Evolutionary conservation across 2,888 invertebrate species (phyloP), one percentile per base, ranked within the genome.

Genomic region (Myathropa florea): DNA sequence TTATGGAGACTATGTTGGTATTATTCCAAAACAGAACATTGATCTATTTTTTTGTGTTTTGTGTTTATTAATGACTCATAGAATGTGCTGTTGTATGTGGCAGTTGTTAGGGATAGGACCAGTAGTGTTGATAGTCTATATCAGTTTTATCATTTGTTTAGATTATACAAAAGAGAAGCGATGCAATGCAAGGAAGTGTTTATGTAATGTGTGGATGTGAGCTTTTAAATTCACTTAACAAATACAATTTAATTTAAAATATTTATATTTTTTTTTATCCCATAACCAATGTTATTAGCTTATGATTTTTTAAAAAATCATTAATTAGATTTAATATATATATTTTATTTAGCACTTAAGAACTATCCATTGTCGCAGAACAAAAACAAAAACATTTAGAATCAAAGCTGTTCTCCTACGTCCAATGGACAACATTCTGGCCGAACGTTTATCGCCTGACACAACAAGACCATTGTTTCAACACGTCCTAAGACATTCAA

Each of bases 221-320:
- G 23, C 57, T 60, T 63, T 76, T 57, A 53, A 2, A 23, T 18
- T 55, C 30, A 65, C 26, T 71, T 61, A 57, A 68, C 23, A 73
- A 53, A 73, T 53, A 18, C 2, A 18, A 18, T n/a, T n/a, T n/a
- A n/a, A 7, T 18, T 12, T 33, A 4, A n/a, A 33, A 10, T 46
- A 18, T 46, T 18, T 18, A 18, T 18, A 7, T 0, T n/a, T n/a
- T 4, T 63, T 76, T 26, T 61, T 61, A 71, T 33, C 84, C 84
- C 84, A 67, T 72, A 77, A 84, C 84, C 84, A 77, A 71, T 77
- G 70, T 80, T 80, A 72, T 80, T 68, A 77, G 68, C 71, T 64
- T 18, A 46, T 39, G 33, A 57, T 63, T 64, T 70, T 18, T 72
- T 39, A n/a, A n/a, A n/a, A n/a, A 30, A 30, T 30, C 30, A 30